These are phyloP conservation scores for Nebria ingens DNA, from an alignment of 1,140 invertebrate species.

Conservation along the genomic window DNA sequence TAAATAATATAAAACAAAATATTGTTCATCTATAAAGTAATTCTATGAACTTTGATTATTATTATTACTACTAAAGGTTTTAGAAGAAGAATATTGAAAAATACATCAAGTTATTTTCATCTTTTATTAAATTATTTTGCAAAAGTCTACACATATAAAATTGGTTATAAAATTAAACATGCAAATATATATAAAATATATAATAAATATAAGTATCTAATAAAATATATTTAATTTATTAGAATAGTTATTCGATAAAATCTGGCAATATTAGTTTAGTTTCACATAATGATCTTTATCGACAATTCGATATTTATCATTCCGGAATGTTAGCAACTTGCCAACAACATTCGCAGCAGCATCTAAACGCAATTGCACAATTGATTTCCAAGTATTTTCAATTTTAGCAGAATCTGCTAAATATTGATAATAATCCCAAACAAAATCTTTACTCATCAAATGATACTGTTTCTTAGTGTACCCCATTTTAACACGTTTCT, in stretches of 20 bases:
- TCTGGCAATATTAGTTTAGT: not conserved
- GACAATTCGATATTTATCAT: constrained; percentile 13
- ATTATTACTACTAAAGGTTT: too few species aligned
- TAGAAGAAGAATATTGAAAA: too few species aligned
- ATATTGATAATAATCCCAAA: constrained; percentile 20
- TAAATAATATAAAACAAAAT: too few species aligned
- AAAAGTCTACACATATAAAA: too few species aligned
- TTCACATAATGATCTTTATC: constrained; percentile 12
- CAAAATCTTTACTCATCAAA: constrained; percentile 19
- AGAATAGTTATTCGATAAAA: too few species aligned
- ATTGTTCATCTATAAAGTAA: too few species aligned
- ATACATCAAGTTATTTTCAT: not conserved
- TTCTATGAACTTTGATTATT: too few species aligned
- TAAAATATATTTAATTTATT: not conserved
- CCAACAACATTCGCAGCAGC: not conserved
- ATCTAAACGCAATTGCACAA: constrained; percentile 1
- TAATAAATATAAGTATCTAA: too few species aligned
- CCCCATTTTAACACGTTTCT: constrained; percentile 15
- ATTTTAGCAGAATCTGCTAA: constrained; percentile 22
- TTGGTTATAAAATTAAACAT: too few species aligned
- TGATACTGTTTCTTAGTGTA: constrained; percentile 16
- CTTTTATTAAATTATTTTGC: not conserved
- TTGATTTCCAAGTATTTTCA: not conserved
- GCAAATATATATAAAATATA: too few species aligned
- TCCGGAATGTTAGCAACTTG: not conserved